Evolutionary conservation across 2,113 vertebrate genomes (phyloP), one percentile per base, ranked within the genome.

Genomic region (Echinops telfairi): DNA sequence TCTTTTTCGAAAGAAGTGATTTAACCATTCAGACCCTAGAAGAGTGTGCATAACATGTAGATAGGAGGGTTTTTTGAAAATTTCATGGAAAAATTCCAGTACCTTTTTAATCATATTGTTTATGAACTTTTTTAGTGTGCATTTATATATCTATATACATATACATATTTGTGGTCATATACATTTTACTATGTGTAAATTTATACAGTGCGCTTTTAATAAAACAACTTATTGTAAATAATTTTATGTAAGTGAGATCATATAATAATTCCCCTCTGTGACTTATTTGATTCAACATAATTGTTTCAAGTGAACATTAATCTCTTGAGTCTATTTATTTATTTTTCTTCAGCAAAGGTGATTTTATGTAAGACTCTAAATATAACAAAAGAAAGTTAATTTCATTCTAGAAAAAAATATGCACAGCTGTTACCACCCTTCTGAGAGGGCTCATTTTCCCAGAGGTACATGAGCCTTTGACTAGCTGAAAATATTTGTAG

Each of bases 321-420:
- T 94, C 38, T 81, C 82, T 83, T 71, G 36, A 88, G 85, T 77
- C 71, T 47, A 27, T 89, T 82, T 91, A 77, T 77, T 76, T 47
- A n/a, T 89, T 82, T 91, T 88, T 73, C 86, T 83, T 14, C 19
- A 73, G 88, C 22, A 96, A 93, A 95, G 57, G 80, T 85, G 38
- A 93, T 86, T 94, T 91, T 83, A 85, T 82, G 57, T 93, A 88
- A 95, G 85, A 83, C 33, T 75, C 71, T 94, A 93, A 90, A 92
- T 83, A 47, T 76, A 95, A 84, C 47, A 68, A 86, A 88, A 88
- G 62, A 83, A 87, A 94, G n/a, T 90, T 84, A 83, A 92, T 90
- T 78, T 92, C 22, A 29, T 82, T 88, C n/a, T 79, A 83, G 58
- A 64, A 95, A 88, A 73, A 70, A 92, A 57, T 20, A 15, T 23